Conservation (phyloP, 1,140 invertebrate genomes). For the Mercenaria mercenaria region DNA sequence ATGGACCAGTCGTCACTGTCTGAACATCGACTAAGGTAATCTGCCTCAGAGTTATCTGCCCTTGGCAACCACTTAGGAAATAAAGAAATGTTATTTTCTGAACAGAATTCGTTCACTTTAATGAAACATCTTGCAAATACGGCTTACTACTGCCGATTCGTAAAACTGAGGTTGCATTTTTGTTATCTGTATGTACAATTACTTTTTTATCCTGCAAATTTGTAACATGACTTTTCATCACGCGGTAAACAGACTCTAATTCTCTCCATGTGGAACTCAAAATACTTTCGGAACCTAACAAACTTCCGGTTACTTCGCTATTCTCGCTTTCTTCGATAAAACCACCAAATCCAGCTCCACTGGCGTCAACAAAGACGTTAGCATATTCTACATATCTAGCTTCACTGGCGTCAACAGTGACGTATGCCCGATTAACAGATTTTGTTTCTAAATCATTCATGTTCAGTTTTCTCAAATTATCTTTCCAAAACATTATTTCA, state of each 20-base stretch:
- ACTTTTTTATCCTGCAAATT: not conserved
- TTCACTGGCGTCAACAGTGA: constrained; percentile 29
- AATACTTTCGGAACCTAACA: not conserved
- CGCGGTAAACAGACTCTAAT: constrained; percentile 5
- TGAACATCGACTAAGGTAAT: constrained; percentile 49
- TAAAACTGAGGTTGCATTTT: constrained; percentile 1
- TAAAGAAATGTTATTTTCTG: not conserved
- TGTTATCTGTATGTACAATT: constrained; percentile 23
- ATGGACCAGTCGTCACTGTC: constrained; percentile 57
- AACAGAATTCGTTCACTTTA: constrained; percentile 17
- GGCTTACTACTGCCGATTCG: constrained; percentile 22
- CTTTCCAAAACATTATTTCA: constrained; percentile 28
- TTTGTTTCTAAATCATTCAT: not conserved
- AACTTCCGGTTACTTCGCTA: not conserved
- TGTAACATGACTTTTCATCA: not conserved
- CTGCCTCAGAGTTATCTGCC: no score
- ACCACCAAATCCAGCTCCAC: not conserved
- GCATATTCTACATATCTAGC: constrained; percentile 1
- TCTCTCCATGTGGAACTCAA: constrained; percentile 25
- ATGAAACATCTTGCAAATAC: constrained; percentile 36
- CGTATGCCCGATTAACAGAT: not conserved
- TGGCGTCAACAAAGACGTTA: constrained; percentile 1
- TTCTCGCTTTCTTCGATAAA: not conserved
- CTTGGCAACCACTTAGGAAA: constrained; percentile 45
- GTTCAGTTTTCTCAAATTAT: constrained; percentile 6